A percentile compares a stretch with the other conserved stretches of the same genome.
phyloP scores from a whole-genome alignment of 2,888 invertebrate species.

The Leptinotarsa juncta region DNA sequence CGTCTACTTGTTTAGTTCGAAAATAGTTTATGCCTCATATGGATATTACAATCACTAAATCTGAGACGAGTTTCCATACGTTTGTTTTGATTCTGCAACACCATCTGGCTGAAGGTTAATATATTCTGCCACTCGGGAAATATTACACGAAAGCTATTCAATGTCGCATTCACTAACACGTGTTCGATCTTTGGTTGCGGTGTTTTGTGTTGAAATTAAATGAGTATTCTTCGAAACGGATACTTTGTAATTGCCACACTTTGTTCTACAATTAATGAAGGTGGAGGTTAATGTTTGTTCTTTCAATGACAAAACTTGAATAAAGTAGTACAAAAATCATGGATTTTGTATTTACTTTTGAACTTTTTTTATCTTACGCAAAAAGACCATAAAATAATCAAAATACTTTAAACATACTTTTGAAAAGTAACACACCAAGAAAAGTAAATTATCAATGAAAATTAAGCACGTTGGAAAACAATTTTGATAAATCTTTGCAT shows the following conservation, averaged over 20 bases:
- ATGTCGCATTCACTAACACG: constrained; percentile 1
- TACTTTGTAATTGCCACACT: neutral
- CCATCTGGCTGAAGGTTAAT: neutral
- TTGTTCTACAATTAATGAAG: neutral
- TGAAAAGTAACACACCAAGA: too few species aligned
- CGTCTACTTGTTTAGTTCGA: too few species aligned
- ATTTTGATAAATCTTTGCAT: too few species aligned
- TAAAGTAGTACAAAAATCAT: too few species aligned
- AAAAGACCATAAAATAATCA: too few species aligned
- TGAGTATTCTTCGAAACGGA: neutral
- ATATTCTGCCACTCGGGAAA: neutral
- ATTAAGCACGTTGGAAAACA: too few species aligned
- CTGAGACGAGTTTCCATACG: neutral
- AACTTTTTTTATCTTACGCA: too few species aligned
- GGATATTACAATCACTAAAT: neutral
- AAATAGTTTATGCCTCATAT: too few species aligned
- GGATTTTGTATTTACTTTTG: too few species aligned
- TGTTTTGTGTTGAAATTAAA: neutral
- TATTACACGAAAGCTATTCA: neutral
- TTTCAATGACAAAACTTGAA: too few species aligned
- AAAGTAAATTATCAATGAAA: too few species aligned
- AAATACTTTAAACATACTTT: too few species aligned
- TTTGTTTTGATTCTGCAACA: neutral
- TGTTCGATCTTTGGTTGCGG: neutral
- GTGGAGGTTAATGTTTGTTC: neutral